Conservation (phyloP, 1,140 invertebrate species). For the Drosophila setifemur region DNA sequence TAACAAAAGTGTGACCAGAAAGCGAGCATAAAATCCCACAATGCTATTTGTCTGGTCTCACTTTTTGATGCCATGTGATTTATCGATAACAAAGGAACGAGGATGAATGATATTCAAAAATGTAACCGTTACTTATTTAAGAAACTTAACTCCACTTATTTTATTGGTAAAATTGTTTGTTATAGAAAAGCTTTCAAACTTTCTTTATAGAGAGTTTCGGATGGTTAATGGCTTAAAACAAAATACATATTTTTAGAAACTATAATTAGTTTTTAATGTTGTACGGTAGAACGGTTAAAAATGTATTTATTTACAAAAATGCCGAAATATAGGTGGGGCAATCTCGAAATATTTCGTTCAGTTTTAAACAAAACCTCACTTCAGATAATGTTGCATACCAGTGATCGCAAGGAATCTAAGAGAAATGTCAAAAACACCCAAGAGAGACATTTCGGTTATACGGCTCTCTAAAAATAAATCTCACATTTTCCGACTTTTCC, state of each 20-base stretch:
- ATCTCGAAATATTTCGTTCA: no score
- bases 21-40: neutral
- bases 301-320: no score
- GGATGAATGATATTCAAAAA: neutral
- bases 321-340: no score
- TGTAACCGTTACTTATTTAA: neutral
- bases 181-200: no score
- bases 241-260: no score
- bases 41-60: neutral
- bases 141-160: neutral
- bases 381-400: neutral
- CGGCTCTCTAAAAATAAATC: conserved; percentile 51
- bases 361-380: neutral
- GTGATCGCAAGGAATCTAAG: neutral
- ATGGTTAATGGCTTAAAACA: no score
- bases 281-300: no score
- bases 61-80: neutral
- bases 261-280: no score
- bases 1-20: conserved; percentile 10
- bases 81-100: neutral
- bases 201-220: no score
- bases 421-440: neutral
- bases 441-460: conserved; percentile 11
- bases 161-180: no score
- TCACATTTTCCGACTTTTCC: conserved; percentile 39